Base-by-base conservation (phyloP, 2,888 invertebrate species). In the Tinea pellionella region DNA sequence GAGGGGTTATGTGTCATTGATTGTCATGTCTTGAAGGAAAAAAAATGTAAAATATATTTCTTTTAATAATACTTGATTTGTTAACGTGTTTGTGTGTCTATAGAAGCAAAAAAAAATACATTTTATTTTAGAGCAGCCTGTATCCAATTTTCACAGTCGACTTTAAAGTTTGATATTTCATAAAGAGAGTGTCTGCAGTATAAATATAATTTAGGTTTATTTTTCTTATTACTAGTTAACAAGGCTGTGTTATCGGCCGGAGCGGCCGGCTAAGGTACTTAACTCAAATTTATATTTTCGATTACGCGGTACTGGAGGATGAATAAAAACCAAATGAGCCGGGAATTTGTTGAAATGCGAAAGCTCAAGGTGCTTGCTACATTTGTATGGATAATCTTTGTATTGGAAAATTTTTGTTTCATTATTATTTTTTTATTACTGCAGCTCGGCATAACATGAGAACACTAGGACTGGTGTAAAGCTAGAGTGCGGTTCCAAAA, bases 291-390 rank as follows among this genome's bases (percentile, higher is more conserved):
- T 86, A 87, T 86, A 79, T 80, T 85, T 87, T 87, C 86, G 86
- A 87, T 87, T 87, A 86, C 78, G 72, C 70, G 74, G 74, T 68
- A 47, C 37, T 72, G 72, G 69, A 70, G 79, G 78, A 78, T 81
- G 84, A 85, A 84, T 86, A 86, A 86, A 86, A 86, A 85, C 83
- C 85, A 85, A 87, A 86, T 86, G 85, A 86, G 81, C 78, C 75
- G 75, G 69, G 78, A 81, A 85, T 85, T 85, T 84, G 85, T 85
- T 81, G 79, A 77, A 78, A 71, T 72, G 77, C 77, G 76, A 77
- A 73, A 73, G 72, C 70, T 68, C 63, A 67, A 71, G 65, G 68
- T 67, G 66, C 63, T 59, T 63, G 59, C 18, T 62, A 61, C 64
- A 43, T 16, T 68, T 61, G 59, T 42, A 66, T 66, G 78, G 83